Evolutionary conservation across 2,888 invertebrate species (phyloP).

Genomic region (Nasonia oneida): DNA sequence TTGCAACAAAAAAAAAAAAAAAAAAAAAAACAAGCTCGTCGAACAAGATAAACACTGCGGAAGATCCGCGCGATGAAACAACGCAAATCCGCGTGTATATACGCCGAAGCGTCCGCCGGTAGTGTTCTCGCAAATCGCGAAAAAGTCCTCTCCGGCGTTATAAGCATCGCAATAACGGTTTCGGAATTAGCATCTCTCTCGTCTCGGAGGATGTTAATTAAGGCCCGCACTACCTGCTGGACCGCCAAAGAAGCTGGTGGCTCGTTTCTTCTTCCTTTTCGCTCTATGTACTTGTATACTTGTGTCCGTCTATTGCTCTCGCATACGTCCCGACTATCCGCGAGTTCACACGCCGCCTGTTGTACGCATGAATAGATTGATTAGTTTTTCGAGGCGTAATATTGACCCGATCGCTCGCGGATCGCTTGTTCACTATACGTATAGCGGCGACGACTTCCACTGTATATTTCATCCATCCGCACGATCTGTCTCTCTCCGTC

Average conservation of each 20-base stretch:
- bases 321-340: background rate
- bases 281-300: background rate
- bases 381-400: conserved; percentile 22
- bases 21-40: background rate
- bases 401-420: background rate
- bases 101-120: background rate
- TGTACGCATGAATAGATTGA: conserved; percentile 18
- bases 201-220: conserved; percentile 20
- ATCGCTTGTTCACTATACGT: background rate
- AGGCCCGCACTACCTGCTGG: conserved; percentile 4
- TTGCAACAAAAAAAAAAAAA: no score
- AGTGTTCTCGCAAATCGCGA: background rate
- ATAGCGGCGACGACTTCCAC: background rate
- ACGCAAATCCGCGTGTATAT: background rate
- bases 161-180: conserved; percentile 34
- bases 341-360: background rate
- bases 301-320: background rate
- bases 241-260: background rate
- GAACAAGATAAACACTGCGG: background rate
- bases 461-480: background rate
- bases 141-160: background rate
- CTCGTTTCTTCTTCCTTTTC: background rate
- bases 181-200: conserved; percentile 1
- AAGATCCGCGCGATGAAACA: background rate
- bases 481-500: no score